Conservation (phyloP, 1,140 invertebrate genomes). For the Araneus ventricosus region DNA sequence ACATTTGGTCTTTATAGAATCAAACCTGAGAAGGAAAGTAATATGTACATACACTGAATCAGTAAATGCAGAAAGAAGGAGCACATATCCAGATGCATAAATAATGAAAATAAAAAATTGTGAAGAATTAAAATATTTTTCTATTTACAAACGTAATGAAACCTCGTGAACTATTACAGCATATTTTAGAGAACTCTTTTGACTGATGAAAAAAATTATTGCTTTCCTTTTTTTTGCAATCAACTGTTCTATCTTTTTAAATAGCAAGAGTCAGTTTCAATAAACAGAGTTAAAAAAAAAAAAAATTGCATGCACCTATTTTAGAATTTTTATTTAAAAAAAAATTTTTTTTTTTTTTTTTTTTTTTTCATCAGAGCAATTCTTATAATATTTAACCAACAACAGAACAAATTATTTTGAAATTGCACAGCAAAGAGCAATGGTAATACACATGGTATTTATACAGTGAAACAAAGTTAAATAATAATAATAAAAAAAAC, state of each 20-base stretch:
- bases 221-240: no score
- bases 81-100: conserved; percentile 2
- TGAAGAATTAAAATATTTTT: background rate
- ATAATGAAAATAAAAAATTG: conserved; percentile 5
- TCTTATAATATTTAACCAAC: no score
- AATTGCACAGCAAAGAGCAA: background rate
- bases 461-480: background rate
- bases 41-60: conserved; percentile 49
- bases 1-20: conserved; percentile 61
- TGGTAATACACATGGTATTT: no score
- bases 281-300: no score
- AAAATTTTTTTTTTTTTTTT: no score
- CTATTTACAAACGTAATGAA: conserved; percentile 18
- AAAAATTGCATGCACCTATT: no score
- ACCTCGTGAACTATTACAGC: background rate
- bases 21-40: conserved; percentile 57
- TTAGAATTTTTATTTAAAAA: no score
- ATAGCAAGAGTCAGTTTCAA: no score
- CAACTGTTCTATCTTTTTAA: no score
- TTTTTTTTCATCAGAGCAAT: no score
- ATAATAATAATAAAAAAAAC: background rate
- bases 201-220: background rate
- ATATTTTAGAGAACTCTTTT: conserved; percentile 14
- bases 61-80: conserved; percentile 60
- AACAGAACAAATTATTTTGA: background rate